These are phyloP conservation scores for Temnothorax ravouxi DNA, from an alignment of 2,888 invertebrate species.

Conservation along the genomic window DNA sequence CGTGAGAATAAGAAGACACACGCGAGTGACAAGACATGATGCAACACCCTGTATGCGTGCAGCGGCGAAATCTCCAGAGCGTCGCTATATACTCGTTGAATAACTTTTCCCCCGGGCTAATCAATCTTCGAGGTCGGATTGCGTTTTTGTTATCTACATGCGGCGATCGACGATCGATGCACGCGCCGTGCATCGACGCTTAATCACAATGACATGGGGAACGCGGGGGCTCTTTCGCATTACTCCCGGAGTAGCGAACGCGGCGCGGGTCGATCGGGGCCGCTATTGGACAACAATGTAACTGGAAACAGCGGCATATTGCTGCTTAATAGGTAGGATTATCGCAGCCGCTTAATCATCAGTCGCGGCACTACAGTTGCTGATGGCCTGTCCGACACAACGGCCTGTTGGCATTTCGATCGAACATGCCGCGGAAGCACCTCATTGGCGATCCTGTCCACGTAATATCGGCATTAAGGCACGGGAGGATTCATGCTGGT, in stretches of 20 bases:
- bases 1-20: too few relatives aligned
- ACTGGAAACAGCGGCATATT: conserved; percentile 65
- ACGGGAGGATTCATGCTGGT: neutral
- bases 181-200: conserved; percentile 29
- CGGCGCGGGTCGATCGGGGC: conserved; percentile 28
- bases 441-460: conserved; percentile 28
- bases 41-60: neutral
- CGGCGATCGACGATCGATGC: conserved; percentile 32
- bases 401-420: conserved; percentile 58
- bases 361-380: conserved; percentile 48
- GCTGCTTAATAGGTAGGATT: conserved; percentile 73
- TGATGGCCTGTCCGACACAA: conserved; percentile 49
- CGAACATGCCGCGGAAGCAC: conserved; percentile 44
- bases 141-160: conserved; percentile 39
- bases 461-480: conserved; percentile 42
- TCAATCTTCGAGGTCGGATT: conserved; percentile 42
- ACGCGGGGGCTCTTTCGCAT: conserved; percentile 7
- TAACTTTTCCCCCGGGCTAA: conserved; percentile 11
- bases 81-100: conserved; percentile 22
- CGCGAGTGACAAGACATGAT: neutral
- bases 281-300: conserved; percentile 59
- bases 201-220: conserved; percentile 44
- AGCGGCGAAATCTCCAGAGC: neutral
- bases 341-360: conserved; percentile 70
- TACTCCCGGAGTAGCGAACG: conserved; percentile 23